Base-by-base conservation (phyloP, 2,113 vertebrate genomes). In the Dicrurus megarhynchus region DNA sequence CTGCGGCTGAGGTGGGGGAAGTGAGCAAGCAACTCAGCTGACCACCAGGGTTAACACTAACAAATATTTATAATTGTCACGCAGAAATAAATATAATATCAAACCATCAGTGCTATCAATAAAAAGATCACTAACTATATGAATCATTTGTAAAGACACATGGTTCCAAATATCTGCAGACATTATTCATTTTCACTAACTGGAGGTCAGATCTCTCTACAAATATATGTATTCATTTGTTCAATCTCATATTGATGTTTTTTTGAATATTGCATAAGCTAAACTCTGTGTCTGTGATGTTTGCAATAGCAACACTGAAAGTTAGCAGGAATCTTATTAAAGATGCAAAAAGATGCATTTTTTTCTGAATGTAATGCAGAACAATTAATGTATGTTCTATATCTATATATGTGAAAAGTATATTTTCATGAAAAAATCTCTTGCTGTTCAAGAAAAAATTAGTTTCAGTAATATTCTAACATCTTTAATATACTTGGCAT, bases 1-100 rank as follows among this genome's bases (percentile, higher is more conserved):
- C 4, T n/a, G 28, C 11, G 19, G 15, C 15, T 65, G 5, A 26
- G 9, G 1, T 6, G 7, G 12, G 9, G 6, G 3, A 46, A 65
- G 13, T 52, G 16, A 73, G 6, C 1, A 2, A 59, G 28, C 2
- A 13, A 10, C 16, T 59, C 28, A 78, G 35, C 9, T 56, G 26
- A 50, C 28, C 11, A 24, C 22, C 1, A 5, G n/a, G 10, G 7
- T 41, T 64, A 49, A 49, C 5, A 6, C 10, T 24, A 46, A 42
- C 3, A 37, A 28, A 3, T 26, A 4, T 27, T 33, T 53, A 22
- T 47, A 82, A 61, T 12, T 49, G 9, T 75, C 49, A 70, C 10
- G 41, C 4, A 61, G 24, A 74, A 55, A 65, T 74, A 71, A 71
- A 73, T 52, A 28, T 21, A 35, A 39, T 57, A 8, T 84, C 9